phyloP scores from a whole-genome alignment of 1,140 invertebrate genomes.

The Fopius arisanus region DNA sequence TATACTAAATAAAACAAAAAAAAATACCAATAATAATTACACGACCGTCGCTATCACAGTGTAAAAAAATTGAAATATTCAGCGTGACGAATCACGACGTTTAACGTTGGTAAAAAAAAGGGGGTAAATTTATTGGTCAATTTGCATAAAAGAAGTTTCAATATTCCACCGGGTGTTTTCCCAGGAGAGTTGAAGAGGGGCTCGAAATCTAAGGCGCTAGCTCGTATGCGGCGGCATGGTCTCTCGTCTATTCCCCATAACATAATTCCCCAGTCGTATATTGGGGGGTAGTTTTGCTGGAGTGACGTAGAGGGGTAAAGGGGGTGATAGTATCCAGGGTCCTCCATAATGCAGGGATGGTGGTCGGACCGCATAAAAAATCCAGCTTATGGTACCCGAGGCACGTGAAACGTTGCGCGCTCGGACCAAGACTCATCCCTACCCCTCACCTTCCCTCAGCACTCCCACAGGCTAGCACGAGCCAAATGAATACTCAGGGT shows the following conservation, averaged over 20 bases:
- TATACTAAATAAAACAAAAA: no score
- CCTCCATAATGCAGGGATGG: constrained; percentile 32
- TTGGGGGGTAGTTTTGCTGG: neutral
- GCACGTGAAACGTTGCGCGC: constrained; percentile 23
- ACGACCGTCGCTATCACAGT: no score
- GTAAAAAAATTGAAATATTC: neutral
- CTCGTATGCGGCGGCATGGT: constrained; percentile 26
- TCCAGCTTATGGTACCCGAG: constrained; percentile 33
- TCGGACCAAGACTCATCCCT: neutral
- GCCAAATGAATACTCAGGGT: constrained; percentile 21
- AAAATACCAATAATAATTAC: no score
- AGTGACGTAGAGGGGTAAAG: neutral
- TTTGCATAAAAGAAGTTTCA: constrained; percentile 16
- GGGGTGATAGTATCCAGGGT: constrained; percentile 14
- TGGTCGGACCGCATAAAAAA: constrained; percentile 37
- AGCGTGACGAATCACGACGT: neutral
- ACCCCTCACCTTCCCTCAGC: neutral
- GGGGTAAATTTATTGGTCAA: neutral
- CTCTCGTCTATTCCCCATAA: constrained; percentile 22
- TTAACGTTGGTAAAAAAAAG: neutral
- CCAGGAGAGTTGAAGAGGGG: neutral
- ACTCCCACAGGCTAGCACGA: neutral
- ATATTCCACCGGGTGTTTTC: constrained; percentile 10
- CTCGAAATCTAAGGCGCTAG: constrained; percentile 2
- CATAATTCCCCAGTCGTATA: constrained; percentile 29